Evolutionary conservation across 2,888 invertebrate genomes (phyloP).

Genomic region (Allygus modestus): DNA sequence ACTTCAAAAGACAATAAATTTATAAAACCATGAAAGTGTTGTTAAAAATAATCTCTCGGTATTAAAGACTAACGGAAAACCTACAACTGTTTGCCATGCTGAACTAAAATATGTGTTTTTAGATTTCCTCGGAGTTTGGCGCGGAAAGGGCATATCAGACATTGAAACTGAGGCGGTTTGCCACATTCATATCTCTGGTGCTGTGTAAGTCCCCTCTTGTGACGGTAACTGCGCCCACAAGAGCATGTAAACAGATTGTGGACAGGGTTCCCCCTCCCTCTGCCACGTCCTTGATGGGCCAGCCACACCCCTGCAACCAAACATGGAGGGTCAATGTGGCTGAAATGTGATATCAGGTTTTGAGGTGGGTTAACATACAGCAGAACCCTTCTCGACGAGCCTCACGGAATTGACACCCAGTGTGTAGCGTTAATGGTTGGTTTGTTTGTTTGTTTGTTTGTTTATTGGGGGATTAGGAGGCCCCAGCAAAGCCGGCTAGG

Average conservation of each 20-base stretch:
- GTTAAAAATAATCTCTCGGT: too few species aligned
- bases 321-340: background rate
- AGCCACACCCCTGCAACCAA: background rate
- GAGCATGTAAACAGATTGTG: background rate
- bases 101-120: constrained; percentile 63
- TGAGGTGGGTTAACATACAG: too few species aligned
- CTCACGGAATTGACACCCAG: too few species aligned
- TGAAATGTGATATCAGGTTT: too few species aligned
- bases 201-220: constrained; percentile 63
- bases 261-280: background rate
- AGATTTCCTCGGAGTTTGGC: constrained; percentile 67
- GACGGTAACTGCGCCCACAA: constrained; percentile 63
- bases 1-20: too few species aligned
- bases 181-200: constrained; percentile 67
- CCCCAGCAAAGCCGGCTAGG: too few species aligned
- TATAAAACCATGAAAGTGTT: too few species aligned
- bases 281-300: background rate
- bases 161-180: constrained; percentile 69
- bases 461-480: too few species aligned
- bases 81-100: constrained; percentile 55
- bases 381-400: too few species aligned
- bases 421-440: too few species aligned
- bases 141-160: constrained; percentile 66
- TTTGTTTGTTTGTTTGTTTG: too few species aligned
- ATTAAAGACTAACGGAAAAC: too few species aligned